Conservation (phyloP, 2,888 invertebrate genomes). For the Eupsilia transversa region DNA sequence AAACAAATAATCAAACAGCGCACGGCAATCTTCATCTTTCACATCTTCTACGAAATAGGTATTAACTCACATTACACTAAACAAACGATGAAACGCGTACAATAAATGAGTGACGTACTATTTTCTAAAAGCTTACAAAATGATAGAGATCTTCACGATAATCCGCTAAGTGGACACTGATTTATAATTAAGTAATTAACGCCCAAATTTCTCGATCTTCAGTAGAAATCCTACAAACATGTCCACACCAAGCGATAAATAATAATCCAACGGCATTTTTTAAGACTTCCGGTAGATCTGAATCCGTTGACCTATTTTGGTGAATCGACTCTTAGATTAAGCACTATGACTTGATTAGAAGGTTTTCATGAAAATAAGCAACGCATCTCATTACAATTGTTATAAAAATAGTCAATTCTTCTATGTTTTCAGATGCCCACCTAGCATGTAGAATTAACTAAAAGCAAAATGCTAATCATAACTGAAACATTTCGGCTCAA, state of each 20-base stretch:
- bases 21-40: conserved; percentile 35
- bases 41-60: conserved; percentile 46
- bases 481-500: conserved; percentile 67
- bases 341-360: conserved; percentile 29
- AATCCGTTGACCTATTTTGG: conserved; percentile 13
- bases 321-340: conserved; percentile 19
- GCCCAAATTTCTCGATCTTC: conserved; percentile 33
- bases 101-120: conserved; percentile 76
- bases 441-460: conserved; percentile 76
- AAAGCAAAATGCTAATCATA: conserved; percentile 79
- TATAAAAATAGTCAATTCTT: conserved; percentile 54
- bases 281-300: neutral
- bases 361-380: conserved; percentile 41
- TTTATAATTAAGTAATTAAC: conserved; percentile 53
- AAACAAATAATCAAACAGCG: conserved; percentile 49
- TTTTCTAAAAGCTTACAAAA: conserved; percentile 73
- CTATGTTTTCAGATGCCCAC: conserved; percentile 71
- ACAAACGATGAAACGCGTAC: conserved; percentile 69
- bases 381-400: conserved; percentile 15
- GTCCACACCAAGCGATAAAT: conserved; percentile 33
- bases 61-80: conserved; percentile 68
- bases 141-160: conserved; percentile 84
- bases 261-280: conserved; percentile 15
- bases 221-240: conserved; percentile 21
- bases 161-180: conserved; percentile 81